Evolutionary conservation across 2,888 invertebrate species (phyloP).

Genomic region (Baronia brevicornis): DNA sequence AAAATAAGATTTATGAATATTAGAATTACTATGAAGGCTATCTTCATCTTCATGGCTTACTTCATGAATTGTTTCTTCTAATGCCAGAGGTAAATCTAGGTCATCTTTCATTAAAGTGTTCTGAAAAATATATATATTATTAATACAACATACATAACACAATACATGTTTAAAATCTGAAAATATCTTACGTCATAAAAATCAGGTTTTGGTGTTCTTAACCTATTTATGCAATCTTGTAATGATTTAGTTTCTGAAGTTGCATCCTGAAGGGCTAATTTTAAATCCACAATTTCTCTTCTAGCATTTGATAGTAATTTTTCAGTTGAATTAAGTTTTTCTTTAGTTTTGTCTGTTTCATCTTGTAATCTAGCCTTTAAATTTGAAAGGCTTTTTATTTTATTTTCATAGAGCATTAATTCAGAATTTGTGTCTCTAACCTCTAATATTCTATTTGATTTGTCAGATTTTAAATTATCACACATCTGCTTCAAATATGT

Average conservation of each 20-base stretch:
- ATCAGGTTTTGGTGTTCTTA: slow-evolving; percentile 42
- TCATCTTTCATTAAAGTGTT: slow-evolving; percentile 40
- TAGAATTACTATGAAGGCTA: slow-evolving; percentile 35
- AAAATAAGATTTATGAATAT: slow-evolving; percentile 36
- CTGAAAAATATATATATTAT: slow-evolving; percentile 34
- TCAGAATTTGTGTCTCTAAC: slow-evolving; percentile 51
- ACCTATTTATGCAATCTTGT: slow-evolving; percentile 64
- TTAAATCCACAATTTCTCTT: slow-evolving; percentile 79
- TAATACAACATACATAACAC: slow-evolving; percentile 2
- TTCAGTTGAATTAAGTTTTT: slow-evolving; percentile 75
- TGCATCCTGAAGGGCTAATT: slow-evolving; percentile 78
- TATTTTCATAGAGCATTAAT: slow-evolving; percentile 62
- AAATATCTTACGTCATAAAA: slow-evolving; percentile 41
- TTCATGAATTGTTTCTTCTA: slow-evolving; percentile 60
- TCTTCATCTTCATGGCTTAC: slow-evolving; percentile 60
- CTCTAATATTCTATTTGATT: slow-evolving; percentile 33
- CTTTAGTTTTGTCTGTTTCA: slow-evolving; percentile 76
- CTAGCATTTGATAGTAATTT: slow-evolving; percentile 79
- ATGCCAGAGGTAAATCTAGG: slow-evolving; percentile 47
- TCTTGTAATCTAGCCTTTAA: slow-evolving; percentile 78
- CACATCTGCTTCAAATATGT: slow-evolving; percentile 63
- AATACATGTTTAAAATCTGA: not conserved
- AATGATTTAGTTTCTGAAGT: slow-evolving; percentile 76
- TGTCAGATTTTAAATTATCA: slow-evolving; percentile 47
- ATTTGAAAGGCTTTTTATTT: slow-evolving; percentile 62